Base-by-base conservation (phyloP, 2,113 vertebrate genomes). In the Ivindomyrus marchei region DNA sequence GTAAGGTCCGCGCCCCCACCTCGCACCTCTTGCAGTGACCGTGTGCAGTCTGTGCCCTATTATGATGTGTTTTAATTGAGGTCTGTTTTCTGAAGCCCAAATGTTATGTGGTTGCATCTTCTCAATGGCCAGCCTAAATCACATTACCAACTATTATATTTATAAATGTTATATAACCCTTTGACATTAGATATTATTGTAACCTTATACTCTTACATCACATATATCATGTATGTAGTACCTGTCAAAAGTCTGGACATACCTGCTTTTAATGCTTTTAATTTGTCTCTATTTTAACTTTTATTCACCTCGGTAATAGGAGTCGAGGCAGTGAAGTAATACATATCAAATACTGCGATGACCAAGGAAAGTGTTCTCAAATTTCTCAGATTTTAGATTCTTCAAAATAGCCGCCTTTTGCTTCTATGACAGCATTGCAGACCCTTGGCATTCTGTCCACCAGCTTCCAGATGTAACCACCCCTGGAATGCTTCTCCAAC, bases 1-100 rank as follows among this genome's bases (percentile, higher is more conserved):
- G 98, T 99, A 95, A 93, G 95, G 46, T 0, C 36, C 88, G 83
- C 19, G 58, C 89, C 85, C 62, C 45, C 83, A 45, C 56, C 46
- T 80, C 17, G 15, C 36, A 27, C 4, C 24, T 13, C 4, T 50
- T 45, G 39, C 9, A 15, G 46, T n/a, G 21, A 47, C 47, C 9
- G 1, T 49, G 84, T 50, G 10, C 0, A 13, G n/a, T 86, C 24
- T 0, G 2, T 47, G n/a, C 24, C 21, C 45, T 46, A 17, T 86
- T 50, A n/a, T 49, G 84, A 86, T 50, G n/a, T 0, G 1, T 49
- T 50, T n/a, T 1, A 1, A 86, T 27, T 24, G 83, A 15, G 56
- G 2, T 62, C 58, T 62, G 24, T n/a, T n/a, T n/a, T 62, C 56
- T 62, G 58, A n/a, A n/a, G 58, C 58, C 58, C n/a, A 66, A 66